Evolutionary conservation across 2,888 invertebrate species (phyloP).

Genomic region (Ischnura elegans): DNA sequence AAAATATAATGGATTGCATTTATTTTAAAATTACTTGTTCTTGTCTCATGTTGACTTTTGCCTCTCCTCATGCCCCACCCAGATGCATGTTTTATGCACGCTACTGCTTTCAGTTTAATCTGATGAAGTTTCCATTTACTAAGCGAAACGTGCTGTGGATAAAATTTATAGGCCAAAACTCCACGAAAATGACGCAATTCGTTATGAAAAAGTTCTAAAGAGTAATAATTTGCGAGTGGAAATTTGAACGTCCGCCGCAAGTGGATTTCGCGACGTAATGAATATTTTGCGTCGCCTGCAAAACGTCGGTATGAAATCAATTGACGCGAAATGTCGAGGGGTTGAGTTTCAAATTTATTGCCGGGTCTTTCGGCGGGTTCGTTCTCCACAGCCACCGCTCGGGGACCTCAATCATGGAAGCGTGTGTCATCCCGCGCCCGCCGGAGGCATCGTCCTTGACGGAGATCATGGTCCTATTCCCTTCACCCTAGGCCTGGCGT

Average conservation of each 20-base stretch:
- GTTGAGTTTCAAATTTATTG: not conserved
- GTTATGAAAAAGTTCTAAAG: too few relatives aligned
- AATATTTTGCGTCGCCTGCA: slow-evolving; percentile 2
- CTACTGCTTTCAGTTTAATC: too few relatives aligned
- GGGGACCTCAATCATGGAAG: not conserved
- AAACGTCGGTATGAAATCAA: not conserved
- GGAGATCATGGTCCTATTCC: slow-evolving; percentile 21
- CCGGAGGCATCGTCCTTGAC: not conserved
- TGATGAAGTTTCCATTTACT: too few relatives aligned
- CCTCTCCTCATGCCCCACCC: too few relatives aligned
- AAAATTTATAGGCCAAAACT: too few relatives aligned
- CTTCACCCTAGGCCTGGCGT: not conserved
- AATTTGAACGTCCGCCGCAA: not conserved
- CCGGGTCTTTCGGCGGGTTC: not conserved
- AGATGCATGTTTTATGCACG: too few relatives aligned
- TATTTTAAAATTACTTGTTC: too few relatives aligned
- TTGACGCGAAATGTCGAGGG: not conserved
- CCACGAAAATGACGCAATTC: too few relatives aligned
- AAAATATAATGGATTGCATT: too few relatives aligned
- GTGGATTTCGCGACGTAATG: not conserved
- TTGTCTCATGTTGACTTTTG: too few relatives aligned
- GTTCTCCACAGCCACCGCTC: not conserved
- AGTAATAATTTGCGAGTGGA: too few relatives aligned
- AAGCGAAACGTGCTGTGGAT: too few relatives aligned
- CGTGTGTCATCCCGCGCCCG: not conserved